Evolutionary conservation across 2,888 invertebrate species (phyloP).

Genomic region (Ichneumoninae sp.): DNA sequence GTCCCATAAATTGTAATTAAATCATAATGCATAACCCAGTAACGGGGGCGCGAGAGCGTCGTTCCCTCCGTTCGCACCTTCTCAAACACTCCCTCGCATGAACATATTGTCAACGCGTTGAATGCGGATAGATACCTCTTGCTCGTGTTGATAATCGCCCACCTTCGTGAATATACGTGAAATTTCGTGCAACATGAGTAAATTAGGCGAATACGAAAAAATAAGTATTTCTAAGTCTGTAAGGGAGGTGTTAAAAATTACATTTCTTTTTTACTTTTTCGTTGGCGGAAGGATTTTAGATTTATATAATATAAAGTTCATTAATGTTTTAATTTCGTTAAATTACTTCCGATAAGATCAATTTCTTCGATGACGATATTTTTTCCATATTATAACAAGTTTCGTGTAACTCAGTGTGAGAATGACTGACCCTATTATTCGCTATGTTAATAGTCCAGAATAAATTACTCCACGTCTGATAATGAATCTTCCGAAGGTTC

Average conservation of each 20-base stretch:
- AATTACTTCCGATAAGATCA: neutral
- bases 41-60: constrained; percentile 46
- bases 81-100: constrained; percentile 63
- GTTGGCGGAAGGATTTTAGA: neutral
- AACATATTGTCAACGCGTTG: constrained; percentile 44
- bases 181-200: neutral
- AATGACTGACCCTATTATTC: neutral
- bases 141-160: constrained; percentile 28
- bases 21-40: constrained; percentile 74
- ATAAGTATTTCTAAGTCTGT: neutral
- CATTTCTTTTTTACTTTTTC: neutral
- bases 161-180: constrained; percentile 10
- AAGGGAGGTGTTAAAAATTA: neutral
- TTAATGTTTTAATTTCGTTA: neutral
- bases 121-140: constrained; percentile 45
- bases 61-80: constrained; percentile 51
- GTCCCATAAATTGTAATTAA: constrained; percentile 80
- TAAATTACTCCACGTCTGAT: neutral
- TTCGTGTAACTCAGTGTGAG: neutral
- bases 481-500: neutral
- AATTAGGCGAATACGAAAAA: constrained; percentile 1
- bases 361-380: neutral
- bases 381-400: neutral
- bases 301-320: neutral
- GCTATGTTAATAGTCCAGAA: neutral